These are phyloP conservation scores for Spodoptera frugiperda DNA, from an alignment of 1,140 invertebrate species.

Conservation along the genomic window DNA sequence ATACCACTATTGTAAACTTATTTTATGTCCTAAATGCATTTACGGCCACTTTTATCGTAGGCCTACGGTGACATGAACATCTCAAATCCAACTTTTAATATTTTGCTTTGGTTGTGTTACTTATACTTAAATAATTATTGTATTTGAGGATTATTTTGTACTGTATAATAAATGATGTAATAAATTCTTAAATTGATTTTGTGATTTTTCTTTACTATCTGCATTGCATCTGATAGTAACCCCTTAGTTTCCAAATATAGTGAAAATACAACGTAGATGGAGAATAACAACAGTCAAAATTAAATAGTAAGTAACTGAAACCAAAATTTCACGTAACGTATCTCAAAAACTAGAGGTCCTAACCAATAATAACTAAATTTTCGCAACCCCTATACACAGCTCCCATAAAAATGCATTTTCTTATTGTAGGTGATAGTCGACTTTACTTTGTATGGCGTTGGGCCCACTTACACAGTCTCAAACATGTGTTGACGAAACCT, in stretches of 20 bases:
- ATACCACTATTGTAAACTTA: conserved; percentile 62
- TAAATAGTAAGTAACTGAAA: too few relatives aligned
- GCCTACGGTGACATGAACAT: conserved; percentile 71
- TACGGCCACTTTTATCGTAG: conserved; percentile 64
- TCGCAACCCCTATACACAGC: too few relatives aligned
- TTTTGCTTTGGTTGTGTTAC: conserved; percentile 85
- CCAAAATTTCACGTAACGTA: too few relatives aligned
- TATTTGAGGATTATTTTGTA: conserved; percentile 85
- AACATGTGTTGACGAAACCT: too few relatives aligned
- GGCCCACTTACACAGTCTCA: too few relatives aligned
- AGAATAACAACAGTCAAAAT: too few relatives aligned
- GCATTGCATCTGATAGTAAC: neutral
- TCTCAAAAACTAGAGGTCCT: too few relatives aligned
- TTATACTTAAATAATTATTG: conserved; percentile 83
- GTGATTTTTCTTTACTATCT: conserved; percentile 7
- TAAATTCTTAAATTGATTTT: conserved; percentile 80
- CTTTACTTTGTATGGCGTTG: too few relatives aligned
- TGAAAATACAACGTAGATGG: too few relatives aligned
- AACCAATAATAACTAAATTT: too few relatives aligned
- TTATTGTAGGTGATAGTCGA: too few relatives aligned
- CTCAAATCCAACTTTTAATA: conserved; percentile 82
- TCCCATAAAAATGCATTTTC: too few relatives aligned
- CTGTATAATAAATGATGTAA: conserved; percentile 82
- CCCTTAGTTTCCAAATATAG: neutral
- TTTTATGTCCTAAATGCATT: conserved; percentile 72